Evolutionary conservation across 64 coral and sea anemone genomes (phyloP), one percentile per base, ranked within the genome.

Genomic region (Montipora capricornis): DNA sequence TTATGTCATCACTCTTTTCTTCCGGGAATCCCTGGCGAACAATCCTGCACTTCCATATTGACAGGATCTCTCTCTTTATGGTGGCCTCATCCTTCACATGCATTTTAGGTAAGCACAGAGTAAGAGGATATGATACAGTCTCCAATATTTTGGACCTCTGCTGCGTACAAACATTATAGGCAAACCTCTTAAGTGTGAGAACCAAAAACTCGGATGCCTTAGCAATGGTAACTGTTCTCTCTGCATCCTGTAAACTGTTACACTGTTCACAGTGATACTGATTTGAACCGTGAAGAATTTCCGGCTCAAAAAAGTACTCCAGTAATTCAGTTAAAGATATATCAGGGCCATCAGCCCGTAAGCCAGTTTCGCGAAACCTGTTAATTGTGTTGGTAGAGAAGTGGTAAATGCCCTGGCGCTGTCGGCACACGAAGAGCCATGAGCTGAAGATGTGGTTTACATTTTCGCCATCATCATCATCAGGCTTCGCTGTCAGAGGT

Each of bases 221-320:
- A 12, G 92, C 71, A 64, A 99, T 99, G 11, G 91, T 80, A 44
- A 99, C 98, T 57, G 89, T 94, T 20, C 98, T 90, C 44, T 99
- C 98, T 1, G 92, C 98, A 20, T 96, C 98, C 67, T 96, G 95
- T 48, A 96, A 60, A 49, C 92, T 89, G 24, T 92, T 69, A 44
- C 98, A 99, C 29, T 94, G 89, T 46, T 99, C 95, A 62, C 98
- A 99, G 60, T 92, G 92, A 70, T 99, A 99, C 75, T 92, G 90
- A 57, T 99, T 99, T 17, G 92, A 90, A 0, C 98, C 98, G 58
- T 96, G 53, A 8, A 99, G 55, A 66, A 94, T 77, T 74, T 99
- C 98, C 4, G 98, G 95, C 57, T 96, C 89, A 84, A 99, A 93
- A 82, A 99, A 99, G 58, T 96, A 99, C 52, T 93, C 89, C 19